A percentile compares a stretch with the other conserved stretches of the same genome.
Evolutionary conservation across 2,113 vertebrate genomes (phyloP).

Genomic region (Callithrix jacchus): DNA sequence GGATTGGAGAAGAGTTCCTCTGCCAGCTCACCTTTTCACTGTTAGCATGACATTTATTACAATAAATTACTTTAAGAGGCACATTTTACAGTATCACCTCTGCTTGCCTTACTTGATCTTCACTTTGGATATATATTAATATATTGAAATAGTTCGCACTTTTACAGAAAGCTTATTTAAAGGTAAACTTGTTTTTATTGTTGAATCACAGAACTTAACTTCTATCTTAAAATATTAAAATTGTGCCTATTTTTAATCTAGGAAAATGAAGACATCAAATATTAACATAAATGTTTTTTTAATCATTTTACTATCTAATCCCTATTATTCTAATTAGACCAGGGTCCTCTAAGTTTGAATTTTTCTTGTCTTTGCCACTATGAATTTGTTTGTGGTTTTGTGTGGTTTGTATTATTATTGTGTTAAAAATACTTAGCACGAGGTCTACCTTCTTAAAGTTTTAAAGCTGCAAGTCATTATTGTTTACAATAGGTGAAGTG

Average conservation of each 20-base stretch:
- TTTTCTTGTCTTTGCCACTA: background rate
- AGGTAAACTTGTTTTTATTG: conserved; percentile 8
- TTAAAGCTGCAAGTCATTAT: background rate
- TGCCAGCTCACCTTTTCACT: background rate
- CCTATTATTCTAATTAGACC: background rate
- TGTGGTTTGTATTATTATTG: background rate
- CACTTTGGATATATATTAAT: background rate
- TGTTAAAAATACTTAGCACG: background rate
- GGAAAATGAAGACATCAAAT: background rate
- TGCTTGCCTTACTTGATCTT: background rate
- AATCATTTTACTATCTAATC: background rate
- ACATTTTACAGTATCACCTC: background rate
- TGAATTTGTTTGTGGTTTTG: background rate
- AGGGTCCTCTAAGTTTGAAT: background rate
- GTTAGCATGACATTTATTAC: background rate
- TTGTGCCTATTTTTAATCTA: background rate
- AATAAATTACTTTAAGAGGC: conserved; percentile 21
- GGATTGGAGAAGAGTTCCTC: background rate
- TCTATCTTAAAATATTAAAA: background rate
- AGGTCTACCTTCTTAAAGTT: background rate
- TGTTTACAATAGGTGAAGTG: background rate
- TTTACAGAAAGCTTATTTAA: background rate
- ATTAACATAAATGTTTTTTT: background rate
- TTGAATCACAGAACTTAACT: conserved; percentile 23
- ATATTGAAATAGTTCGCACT: conserved; percentile 20